Evolutionary conservation across 2,797 vertebrate genomes (phyloP).

Genomic region (Gymnothorax reevesii): DNA sequence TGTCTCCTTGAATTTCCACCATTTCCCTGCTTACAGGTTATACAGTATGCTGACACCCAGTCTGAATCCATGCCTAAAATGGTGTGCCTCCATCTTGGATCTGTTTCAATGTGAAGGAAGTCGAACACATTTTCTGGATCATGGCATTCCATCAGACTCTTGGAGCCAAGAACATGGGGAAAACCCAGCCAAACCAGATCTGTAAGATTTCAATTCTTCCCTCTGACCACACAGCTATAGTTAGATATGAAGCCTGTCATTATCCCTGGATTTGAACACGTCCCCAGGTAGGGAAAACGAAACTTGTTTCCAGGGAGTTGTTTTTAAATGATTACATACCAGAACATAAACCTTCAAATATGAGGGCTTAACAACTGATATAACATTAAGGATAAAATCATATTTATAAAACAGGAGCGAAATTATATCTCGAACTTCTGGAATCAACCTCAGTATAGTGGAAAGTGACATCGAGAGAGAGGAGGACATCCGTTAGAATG

Average conservation of each 20-base stretch:
- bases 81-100: slow-evolving; percentile 67
- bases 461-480: slow-evolving; percentile 32
- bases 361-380: neutral
- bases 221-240: slow-evolving; percentile 83
- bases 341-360: neutral
- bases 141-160: slow-evolving; percentile 78
- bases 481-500: slow-evolving; percentile 68
- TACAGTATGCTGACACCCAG: slow-evolving; percentile 66
- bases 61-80: slow-evolving; percentile 60
- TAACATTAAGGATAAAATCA: slow-evolving; percentile 17
- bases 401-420: slow-evolving; percentile 25
- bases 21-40: slow-evolving; percentile 64
- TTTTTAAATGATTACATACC: slow-evolving; percentile 19
- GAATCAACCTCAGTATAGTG: slow-evolving; percentile 64
- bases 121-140: slow-evolving; percentile 79
- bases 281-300: slow-evolving; percentile 60
- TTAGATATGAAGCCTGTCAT: slow-evolving; percentile 80
- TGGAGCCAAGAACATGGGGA: slow-evolving; percentile 84
- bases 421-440: neutral
- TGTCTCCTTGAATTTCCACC: slow-evolving; percentile 68
- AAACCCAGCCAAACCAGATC: slow-evolving; percentile 84
- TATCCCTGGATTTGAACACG: slow-evolving; percentile 85
- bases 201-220: slow-evolving; percentile 84
- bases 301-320: slow-evolving; percentile 10
- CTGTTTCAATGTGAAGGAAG: slow-evolving; percentile 73